Percentiles rank a stretch among this genome's conserved stretches.
phyloP scores from a whole-genome alignment of 2,113 vertebrate genomes.

The Ifrita kowaldi region DNA sequence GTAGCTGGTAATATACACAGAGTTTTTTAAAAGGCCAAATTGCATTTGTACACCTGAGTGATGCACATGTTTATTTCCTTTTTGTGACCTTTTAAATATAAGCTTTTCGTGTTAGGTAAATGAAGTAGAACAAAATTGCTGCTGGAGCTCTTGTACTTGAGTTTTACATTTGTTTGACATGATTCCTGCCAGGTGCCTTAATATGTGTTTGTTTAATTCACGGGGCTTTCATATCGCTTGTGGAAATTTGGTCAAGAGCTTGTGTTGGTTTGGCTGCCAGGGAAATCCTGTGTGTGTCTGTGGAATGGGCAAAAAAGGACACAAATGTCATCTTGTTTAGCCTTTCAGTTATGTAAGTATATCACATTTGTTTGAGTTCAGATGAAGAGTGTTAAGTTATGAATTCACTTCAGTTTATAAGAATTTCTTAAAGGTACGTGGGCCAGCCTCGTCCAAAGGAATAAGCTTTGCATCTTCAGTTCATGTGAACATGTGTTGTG shows the following conservation, averaged over 20 bases:
- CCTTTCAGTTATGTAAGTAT: neutral
- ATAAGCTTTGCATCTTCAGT: neutral
- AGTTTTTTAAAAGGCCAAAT: neutral
- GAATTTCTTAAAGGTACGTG: neutral
- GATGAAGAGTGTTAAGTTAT: neutral
- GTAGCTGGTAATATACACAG: neutral
- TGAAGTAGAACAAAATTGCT: neutral
- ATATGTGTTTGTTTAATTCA: neutral
- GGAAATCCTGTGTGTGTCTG: fast-evolving
- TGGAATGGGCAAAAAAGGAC: neutral
- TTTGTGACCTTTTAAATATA: neutral
- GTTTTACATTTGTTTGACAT: neutral
- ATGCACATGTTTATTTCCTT: neutral
- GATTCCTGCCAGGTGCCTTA: neutral
- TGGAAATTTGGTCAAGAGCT: neutral
- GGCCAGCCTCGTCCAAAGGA: neutral
- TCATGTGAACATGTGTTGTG: neutral
- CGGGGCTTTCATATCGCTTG: neutral
- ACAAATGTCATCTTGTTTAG: fast-evolving
- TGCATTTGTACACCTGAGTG: neutral
- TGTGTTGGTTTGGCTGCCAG: neutral
- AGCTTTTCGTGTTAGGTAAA: neutral
- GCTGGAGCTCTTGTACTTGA: neutral
- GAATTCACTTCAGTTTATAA: neutral
- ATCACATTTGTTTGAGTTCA: neutral